Conservation (phyloP, 2,797 vertebrate species). For the Xiphorhynchus erythropygius region DNA sequence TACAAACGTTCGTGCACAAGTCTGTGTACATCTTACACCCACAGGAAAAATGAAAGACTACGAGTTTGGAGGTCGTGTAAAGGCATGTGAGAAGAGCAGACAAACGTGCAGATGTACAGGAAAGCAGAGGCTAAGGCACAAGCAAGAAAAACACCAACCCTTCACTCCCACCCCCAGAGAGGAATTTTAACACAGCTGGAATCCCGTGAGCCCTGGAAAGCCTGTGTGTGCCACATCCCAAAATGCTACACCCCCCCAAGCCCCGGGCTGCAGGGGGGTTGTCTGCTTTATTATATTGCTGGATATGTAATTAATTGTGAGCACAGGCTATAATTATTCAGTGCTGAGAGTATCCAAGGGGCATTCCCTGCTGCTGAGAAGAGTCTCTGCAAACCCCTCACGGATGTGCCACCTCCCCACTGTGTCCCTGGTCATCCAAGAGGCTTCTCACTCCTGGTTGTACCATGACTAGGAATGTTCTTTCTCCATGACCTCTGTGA, state of each 20-base stretch:
- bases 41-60: conserved; percentile 31
- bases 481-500: neutral
- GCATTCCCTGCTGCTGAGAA: neutral
- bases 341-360: neutral
- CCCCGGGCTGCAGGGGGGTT: neutral
- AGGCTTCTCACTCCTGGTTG: neutral
- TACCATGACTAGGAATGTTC: accelerated
- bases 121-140: conserved; percentile 1
- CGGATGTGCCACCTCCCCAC: neutral
- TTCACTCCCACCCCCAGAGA: conserved; percentile 14
- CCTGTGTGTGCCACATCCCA: neutral
- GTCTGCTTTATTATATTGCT: neutral
- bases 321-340: neutral
- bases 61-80: conserved; percentile 45
- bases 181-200: conserved; percentile 26
- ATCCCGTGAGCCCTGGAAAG: neutral
- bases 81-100: conserved; percentile 35
- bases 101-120: conserved; percentile 43
- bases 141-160: neutral
- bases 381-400: neutral
- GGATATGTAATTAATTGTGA: neutral
- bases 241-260: neutral
- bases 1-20: neutral
- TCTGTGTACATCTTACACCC: conserved; percentile 39
- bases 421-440: neutral